Conservation (phyloP, 2,888 invertebrate genomes). For the Eilema depressum region DNA sequence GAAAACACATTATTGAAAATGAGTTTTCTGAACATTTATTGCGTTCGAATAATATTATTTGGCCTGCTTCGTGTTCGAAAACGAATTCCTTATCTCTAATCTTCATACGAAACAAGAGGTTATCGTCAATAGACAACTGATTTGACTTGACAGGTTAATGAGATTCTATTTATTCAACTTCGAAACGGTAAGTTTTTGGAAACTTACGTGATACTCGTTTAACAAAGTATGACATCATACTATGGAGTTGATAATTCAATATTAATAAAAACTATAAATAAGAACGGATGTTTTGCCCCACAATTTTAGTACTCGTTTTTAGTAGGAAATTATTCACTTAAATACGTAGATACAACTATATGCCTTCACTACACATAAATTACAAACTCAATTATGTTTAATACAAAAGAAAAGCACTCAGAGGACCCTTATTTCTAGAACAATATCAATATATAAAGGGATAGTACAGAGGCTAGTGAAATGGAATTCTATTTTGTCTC, state of each 20-base stretch:
- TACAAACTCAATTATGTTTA: background rate
- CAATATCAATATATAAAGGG: background rate
- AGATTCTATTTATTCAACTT: background rate
- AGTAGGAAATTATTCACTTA: background rate
- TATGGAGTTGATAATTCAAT: background rate
- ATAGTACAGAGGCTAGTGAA: background rate
- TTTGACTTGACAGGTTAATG: background rate
- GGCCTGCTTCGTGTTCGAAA: background rate
- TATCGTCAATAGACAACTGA: background rate
- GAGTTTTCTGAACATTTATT: background rate
- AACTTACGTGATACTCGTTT: background rate
- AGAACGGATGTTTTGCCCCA: no score
- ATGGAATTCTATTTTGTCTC: background rate
- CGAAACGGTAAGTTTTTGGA: background rate
- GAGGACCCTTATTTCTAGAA: background rate
- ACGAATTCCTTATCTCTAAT: background rate
- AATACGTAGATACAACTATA: background rate
- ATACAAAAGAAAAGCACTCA: background rate
- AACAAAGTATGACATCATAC: background rate
- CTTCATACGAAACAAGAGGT: background rate
- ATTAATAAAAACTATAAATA: background rate
- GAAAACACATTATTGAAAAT: conserved; percentile 1
- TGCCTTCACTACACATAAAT: background rate
- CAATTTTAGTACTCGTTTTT: background rate
- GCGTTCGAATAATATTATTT: background rate